Evolutionary conservation across 2,888 invertebrate species (phyloP), one percentile per base, ranked within the genome.

Genomic region (Tetramorium bicarinatum): DNA sequence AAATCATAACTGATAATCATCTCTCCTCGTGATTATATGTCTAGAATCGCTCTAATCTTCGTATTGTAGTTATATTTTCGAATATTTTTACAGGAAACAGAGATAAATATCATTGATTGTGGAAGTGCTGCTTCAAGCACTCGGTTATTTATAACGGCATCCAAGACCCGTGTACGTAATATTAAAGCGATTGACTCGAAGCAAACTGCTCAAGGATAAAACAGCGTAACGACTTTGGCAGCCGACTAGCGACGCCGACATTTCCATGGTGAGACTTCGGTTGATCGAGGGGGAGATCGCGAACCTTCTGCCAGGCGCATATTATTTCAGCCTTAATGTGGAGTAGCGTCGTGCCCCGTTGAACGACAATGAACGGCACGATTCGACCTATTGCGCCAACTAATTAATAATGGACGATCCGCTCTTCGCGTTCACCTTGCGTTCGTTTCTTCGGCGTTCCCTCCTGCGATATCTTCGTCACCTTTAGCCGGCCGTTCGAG

Each of bases 361-460:
- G 80, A 54, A 64, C 72, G 75, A 77, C 72, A 74, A 83, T 54
- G 38, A 72, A 21, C 56, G 72, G 72, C 76, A 75, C 77, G 86
- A 83, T 77, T 81, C 75, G 86, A 87, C 86, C 87, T 86, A 87
- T 87, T 87, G 86, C 87, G 77, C 59, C 76, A 87, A 82, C 87
- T 86, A 87, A 88, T 88, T 87, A 88, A 88, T 87, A 82, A 76
- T 67, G 21, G 83, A 52, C 84, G 62, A 21, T 66, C 56, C 66
- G 66, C 25, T 59, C 67, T 66, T 56, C 72, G 59, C 59, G 54
- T n/a, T 75, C 74, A 64, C 56, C 59, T 77, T 59, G 81, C 64
- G 11, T 61, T 41, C 52, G 29, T 76, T 44, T 52, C 72, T 41
- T 18, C 80, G 71, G 3, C 21, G 52, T 25, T 41, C 76, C 2